Percentiles rank a stretch among this genome's conserved stretches.
phyloP scores from a whole-genome alignment of 1,140 invertebrate genomes.

The Apis florea region DNA sequence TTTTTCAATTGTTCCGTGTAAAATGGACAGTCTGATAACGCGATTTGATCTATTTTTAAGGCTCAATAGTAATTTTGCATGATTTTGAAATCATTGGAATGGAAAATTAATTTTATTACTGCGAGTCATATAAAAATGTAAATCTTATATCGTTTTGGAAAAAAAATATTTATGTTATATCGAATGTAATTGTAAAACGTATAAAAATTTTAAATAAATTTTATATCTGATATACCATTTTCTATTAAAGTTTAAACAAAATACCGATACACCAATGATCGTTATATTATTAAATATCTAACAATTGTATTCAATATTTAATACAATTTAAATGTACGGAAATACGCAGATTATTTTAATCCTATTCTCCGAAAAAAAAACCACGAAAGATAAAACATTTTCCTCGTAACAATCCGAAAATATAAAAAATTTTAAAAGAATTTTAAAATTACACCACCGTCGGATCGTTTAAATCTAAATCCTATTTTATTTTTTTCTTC shows the following conservation, averaged over 20 bases:
- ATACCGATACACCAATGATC: not conserved
- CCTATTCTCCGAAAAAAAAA: not conserved
- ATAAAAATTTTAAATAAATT: too few relatives aligned
- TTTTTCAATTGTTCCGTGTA: conserved; percentile 8
- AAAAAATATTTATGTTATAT: too few relatives aligned
- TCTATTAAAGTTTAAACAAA: not conserved
- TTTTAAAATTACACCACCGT: not conserved
- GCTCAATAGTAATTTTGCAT: too few relatives aligned
- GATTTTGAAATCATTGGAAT: not conserved
- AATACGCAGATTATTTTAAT: not conserved
- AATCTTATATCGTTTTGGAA: too few relatives aligned
- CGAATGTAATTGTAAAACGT: too few relatives aligned
- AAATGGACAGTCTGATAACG: conserved; percentile 3
- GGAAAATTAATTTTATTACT: not conserved
- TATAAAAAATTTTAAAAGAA: not conserved
- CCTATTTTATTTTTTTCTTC: not conserved
- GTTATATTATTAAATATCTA: not conserved
- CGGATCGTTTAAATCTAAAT: not conserved
- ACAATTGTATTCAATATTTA: not conserved
- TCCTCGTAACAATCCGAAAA: too few relatives aligned
- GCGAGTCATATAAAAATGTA: too few relatives aligned
- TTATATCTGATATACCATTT: not conserved
- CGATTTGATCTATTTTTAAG: not conserved
- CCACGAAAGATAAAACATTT: not conserved
- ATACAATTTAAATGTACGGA: not conserved